Base-by-base conservation (phyloP, 2,113 vertebrate species). In the Miniopterus natalensis region DNA sequence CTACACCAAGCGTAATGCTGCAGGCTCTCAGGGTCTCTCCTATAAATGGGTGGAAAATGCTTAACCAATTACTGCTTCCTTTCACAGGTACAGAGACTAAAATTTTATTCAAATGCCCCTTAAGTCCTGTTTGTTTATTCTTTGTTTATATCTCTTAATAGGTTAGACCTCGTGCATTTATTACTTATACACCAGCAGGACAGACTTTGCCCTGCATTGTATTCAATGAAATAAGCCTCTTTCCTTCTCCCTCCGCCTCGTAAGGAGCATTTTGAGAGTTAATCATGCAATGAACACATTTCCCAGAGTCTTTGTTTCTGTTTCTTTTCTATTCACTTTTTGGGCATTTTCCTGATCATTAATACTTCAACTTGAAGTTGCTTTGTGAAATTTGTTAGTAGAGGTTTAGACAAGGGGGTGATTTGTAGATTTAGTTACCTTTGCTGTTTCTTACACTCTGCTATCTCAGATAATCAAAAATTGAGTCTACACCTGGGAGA, bases 381-480 rank as follows among this genome's bases (percentile, higher is more conserved):
- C 11, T 91, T 77, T 78, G n/a, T 66, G 25, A 90, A 40, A 73
- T 91, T 77, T 75, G 20, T 59, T 63, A 59, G 68, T 49, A 78
- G 27, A 90, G 21, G 12, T 66, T 70, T 78, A 90, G 66, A 5
- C 18, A 90, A 96, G 42, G 12, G 40, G 75, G 9, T 66, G 6
- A 70, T 89, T 96, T 89, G 14, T 85, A 47, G 57, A 47, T 55
- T 90, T 66, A 91, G n/a, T 49, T 84, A 61, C 83, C n/a, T 45
- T 89, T 51, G 40, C 10, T 75, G 20, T 71, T 90, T 47, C 31
- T 49, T 81, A 11, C 0, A n/a, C 0, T 66, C 8, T 78, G 63
- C 31, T 65, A 6, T 53, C 11, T 68, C 51, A 75, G 15, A 55
- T 95, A 85, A 89, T 75, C 11, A 84, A 92, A 23, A 53, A 57